Evolutionary conservation across 2,888 invertebrate species (phyloP), one percentile per base, ranked within the genome.

Genomic region (Argyresthia goedartella): DNA sequence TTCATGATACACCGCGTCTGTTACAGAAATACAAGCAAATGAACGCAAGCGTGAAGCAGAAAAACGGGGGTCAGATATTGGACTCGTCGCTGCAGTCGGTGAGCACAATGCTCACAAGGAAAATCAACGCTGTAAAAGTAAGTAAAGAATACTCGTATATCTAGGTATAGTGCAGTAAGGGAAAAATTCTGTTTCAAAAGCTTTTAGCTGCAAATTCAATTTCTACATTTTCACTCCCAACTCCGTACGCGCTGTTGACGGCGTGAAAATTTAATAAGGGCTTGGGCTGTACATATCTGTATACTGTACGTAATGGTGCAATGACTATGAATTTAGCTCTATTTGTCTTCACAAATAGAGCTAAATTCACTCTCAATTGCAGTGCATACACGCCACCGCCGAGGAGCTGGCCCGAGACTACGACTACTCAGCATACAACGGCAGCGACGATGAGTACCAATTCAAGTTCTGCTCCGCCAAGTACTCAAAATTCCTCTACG

Each of bases 61-160:
- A 95, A 73, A 92, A 96, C 76, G 94, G 96, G 44, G 88, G 90
- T 53, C 89, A 90, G 63, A 89, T 97, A 67, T 89, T 97, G 60
- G 89, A 90, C 56, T 93, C 94, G 54, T 94, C 96, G 55, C 90
- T 93, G 52, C 89, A 90, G 52, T 95, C 94, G 64, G 93, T 97
- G 53, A 92, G 93, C 57, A 90, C 91, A 52, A 95, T 97, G 93
- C 88, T 96, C 61, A 91, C 93, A 46, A 90, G 93, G 63, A 96
- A 96, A 89, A 94, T 95, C 88, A 94, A 95, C 64, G 95, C 96
- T n/a, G 93, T 96, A 53, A 89, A 89, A 87, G 93, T 93, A 87
- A 80, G 39, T 39, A 25, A 25, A 25, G 25, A 25, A 25, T 25
- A 39, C 39, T 39, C 39, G n/a, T 39, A 39, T 11, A 11, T 9